Evolutionary conservation across 2,888 invertebrate genomes (phyloP).

Genomic region (Nasonovia ribisnigri): DNA sequence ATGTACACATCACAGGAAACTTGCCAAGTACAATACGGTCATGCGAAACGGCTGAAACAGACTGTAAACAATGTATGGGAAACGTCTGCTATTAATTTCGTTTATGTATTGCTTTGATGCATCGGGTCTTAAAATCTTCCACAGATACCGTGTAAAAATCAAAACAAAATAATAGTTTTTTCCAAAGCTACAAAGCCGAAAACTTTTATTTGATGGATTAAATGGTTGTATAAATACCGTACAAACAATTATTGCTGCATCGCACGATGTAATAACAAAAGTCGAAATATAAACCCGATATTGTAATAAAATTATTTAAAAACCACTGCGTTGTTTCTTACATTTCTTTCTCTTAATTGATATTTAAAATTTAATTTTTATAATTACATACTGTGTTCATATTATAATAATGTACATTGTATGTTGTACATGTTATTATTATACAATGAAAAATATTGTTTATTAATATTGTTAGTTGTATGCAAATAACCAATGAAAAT

Average conservation of each 20-base stretch:
- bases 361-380: neutral
- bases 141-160: neutral
- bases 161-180: neutral
- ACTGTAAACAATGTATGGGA: neutral
- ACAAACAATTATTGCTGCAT: neutral
- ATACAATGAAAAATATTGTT: neutral
- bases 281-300: neutral
- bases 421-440: neutral
- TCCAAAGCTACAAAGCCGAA: neutral
- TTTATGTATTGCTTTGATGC: neutral
- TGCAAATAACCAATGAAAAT: neutral
- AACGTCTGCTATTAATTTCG: neutral
- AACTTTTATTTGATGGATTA: neutral
- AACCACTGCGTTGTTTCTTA: neutral
- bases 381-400: neutral
- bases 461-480: neutral
- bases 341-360: neutral
- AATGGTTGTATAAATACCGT: neutral
- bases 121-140: neutral
- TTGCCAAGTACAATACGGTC: conserved; percentile 5
- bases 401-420: neutral
- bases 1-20: neutral
- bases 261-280: neutral
- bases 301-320: neutral
- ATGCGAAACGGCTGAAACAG: neutral